These are phyloP conservation scores for Typhlichthys subterraneus DNA, from an alignment of 2,797 vertebrate genomes.

Conservation along the genomic window DNA sequence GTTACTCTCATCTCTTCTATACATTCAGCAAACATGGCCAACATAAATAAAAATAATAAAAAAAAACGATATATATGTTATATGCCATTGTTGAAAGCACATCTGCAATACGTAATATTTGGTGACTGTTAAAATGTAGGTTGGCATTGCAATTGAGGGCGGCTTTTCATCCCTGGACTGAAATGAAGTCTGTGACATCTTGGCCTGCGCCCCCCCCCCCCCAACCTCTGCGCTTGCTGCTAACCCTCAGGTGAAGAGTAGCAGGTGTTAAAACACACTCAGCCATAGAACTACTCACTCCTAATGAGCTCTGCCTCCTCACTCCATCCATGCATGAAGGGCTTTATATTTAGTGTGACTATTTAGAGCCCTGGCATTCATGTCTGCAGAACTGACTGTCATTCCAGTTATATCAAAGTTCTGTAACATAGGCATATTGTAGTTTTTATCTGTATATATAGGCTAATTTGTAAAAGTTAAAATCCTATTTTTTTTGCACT, in stretches of 20 bases:
- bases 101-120: conserved; percentile 37
- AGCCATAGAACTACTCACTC: conserved; percentile 71
- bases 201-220: conserved; percentile 50
- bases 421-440: no score
- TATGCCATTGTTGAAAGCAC: neutral
- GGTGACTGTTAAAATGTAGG: conserved; percentile 64
- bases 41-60: conserved; percentile 11
- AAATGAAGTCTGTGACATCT: conserved; percentile 74
- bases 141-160: conserved; percentile 64
- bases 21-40: conserved; percentile 26
- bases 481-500: no score
- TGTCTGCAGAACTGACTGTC: conserved; percentile 29
- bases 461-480: no score
- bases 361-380: conserved; percentile 81
- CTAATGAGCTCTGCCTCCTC: conserved; percentile 71
- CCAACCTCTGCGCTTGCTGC: conserved; percentile 59
- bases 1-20: conserved; percentile 33
- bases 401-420: neutral
- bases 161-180: conserved; percentile 64
- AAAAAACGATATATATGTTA: neutral
- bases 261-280: conserved; percentile 83
- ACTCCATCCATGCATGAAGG: conserved; percentile 62
- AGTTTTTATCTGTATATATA: no score
- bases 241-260: conserved; percentile 74
- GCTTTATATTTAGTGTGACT: conserved; percentile 82